phyloP scores from a whole-genome alignment of 2,888 invertebrate genomes.

The Hydrotaea diabolus region DNA sequence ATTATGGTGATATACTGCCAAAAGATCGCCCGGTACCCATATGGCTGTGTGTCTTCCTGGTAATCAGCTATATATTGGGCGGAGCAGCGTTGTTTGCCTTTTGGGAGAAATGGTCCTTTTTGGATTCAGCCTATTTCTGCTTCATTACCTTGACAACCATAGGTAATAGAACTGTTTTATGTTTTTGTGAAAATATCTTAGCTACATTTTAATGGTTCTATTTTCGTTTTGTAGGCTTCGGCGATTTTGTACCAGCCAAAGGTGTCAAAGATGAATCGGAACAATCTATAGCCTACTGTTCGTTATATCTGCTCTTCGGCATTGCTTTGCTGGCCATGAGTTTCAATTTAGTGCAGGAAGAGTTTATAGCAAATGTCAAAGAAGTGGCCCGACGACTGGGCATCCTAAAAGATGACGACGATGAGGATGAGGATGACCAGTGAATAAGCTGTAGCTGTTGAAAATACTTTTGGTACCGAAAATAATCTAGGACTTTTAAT shows the following conservation, averaged over 20 bases:
- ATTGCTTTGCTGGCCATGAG: slow-evolving; percentile 97
- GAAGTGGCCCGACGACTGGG: slow-evolving; percentile 92
- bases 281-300: slow-evolving; percentile 89
- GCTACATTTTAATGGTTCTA: background rate
- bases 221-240: slow-evolving; percentile 84
- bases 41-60: slow-evolving; percentile 93
- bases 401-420: slow-evolving; percentile 90
- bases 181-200: background rate
- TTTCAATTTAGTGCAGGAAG: slow-evolving; percentile 97
- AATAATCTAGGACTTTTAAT: background rate
- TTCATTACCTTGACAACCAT: slow-evolving; percentile 96
- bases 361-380: slow-evolving; percentile 94
- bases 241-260: slow-evolving; percentile 94
- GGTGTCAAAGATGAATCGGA: slow-evolving; percentile 79
- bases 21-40: slow-evolving; percentile 89
- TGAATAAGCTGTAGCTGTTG: too few relatives aligned
- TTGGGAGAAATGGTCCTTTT: slow-evolving; percentile 93
- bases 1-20: slow-evolving; percentile 79
- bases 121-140: slow-evolving; percentile 95
- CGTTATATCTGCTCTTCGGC: slow-evolving; percentile 95
- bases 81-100: slow-evolving; percentile 92
- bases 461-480: background rate
- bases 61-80: slow-evolving; percentile 93
- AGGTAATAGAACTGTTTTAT: slow-evolving; percentile 79
- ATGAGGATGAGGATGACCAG: slow-evolving; percentile 81